phyloP scores from a whole-genome alignment of 2,113 vertebrate species.

The Ciconia boyciana region DNA sequence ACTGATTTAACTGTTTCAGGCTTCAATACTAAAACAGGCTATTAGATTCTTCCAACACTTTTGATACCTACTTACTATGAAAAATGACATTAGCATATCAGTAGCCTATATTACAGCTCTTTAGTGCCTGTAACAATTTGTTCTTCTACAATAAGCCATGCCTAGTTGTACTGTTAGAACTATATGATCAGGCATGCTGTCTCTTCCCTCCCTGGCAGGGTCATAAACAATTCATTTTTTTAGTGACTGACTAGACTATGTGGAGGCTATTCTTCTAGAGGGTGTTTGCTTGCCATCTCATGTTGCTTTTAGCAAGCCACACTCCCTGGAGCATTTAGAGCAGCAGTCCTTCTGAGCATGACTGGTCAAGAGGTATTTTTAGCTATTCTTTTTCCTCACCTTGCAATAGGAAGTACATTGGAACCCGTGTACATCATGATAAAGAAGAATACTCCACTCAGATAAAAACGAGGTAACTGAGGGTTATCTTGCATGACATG shows the following conservation, averaged over 20 bases:
- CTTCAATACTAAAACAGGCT: background rate
- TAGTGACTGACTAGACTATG: rapidly evolving
- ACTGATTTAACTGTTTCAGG: background rate
- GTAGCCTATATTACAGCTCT: background rate
- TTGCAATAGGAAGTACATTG: constrained; percentile 95
- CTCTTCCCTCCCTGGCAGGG: background rate
- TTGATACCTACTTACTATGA: background rate
- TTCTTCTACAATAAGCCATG: background rate
- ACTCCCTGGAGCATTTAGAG: background rate
- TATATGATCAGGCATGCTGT: background rate
- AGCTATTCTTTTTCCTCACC: constrained; percentile 73
- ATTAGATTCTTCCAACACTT: background rate
- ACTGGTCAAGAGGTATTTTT: background rate
- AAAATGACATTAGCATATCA: background rate
- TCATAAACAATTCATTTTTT: background rate
- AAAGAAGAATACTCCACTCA: constrained; percentile 97
- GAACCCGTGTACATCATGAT: constrained; percentile 99
- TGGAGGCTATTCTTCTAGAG: background rate
- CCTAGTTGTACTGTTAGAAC: background rate
- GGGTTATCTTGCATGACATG: constrained; percentile 98
- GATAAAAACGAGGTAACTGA: constrained; percentile 94
- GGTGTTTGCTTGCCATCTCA: background rate
- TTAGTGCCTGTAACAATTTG: background rate
- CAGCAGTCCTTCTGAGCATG: background rate
- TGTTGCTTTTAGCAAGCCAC: background rate